Evolutionary conservation across 2,888 invertebrate genomes (phyloP), one percentile per base, ranked within the genome.

Genomic region (Marasmarcha lunaedactyla): DNA sequence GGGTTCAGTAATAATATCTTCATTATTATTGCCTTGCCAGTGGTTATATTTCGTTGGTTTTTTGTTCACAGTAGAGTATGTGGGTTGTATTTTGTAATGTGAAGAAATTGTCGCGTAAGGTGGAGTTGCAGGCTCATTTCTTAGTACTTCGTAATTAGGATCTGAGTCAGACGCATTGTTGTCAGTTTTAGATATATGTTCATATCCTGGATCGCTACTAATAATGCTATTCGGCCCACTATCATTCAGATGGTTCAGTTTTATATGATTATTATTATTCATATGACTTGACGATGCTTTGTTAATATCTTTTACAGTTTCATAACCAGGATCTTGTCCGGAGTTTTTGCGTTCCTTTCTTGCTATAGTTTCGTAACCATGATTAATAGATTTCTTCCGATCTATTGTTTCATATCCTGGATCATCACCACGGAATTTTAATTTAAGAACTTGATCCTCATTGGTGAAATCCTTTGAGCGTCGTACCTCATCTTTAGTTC

Each of bases 91-190:
- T 62, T 72, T 76, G 48, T 71, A 83, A 44, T 69, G 68, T 0
- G 84, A 71, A 1, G 77, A 67, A 42, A 83, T 79, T 1, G 83
- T 81, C 1, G 84, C 83, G 47, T 84, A 83, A 4, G 77, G 85
- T 39, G 78, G 83, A 2, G 74, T 81, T 0, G 79, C 68, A 1
- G 77, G 84, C 49, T 87, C 86, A 14, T 86, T 86, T 44, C 88
- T 84, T 36, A 93, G 65, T 47, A 91, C 89, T 70, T 94, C 93
- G 62, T 94, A 94, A 62, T 92, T 93, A 1, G 92, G 91, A 72
- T 92, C 92, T 2, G 87, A 86, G 50, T 89, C 89, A 0, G 86
- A 86, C 3, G 85, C 84, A 47, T 74, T 72, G 50, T 74, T 74
- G 46, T 74, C 73, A 35, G 62, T 56, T 50, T 78, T 77, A 15